phyloP scores from a whole-genome alignment of 2,113 vertebrate genomes.

The Benitochromis conjunctus region DNA sequence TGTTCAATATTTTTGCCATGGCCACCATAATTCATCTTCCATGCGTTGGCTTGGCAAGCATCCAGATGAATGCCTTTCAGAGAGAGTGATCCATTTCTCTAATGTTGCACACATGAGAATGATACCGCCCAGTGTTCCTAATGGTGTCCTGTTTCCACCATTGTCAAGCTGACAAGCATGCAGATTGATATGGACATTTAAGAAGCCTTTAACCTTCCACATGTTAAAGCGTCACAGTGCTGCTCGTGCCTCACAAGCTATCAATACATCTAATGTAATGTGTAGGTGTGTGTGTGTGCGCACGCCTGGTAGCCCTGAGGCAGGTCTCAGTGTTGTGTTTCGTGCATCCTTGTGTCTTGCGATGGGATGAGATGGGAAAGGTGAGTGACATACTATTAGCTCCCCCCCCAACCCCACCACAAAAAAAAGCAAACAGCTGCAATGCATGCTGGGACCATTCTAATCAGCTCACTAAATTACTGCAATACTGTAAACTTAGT shows the following conservation, averaged over 20 bases:
- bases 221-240: conserved; percentile 51
- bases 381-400: not conserved
- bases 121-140: conserved; percentile 34
- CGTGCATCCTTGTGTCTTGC: conserved; percentile 11
- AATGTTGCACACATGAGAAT: conserved; percentile 60
- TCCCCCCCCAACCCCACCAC: not conserved
- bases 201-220: conserved; percentile 63
- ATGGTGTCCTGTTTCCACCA: conserved; percentile 67
- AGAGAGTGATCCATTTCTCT: conserved; percentile 61
- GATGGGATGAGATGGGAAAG: not conserved
- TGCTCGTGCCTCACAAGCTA: conserved; percentile 31
- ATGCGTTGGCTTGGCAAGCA: not conserved
- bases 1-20: not conserved
- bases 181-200: conserved; percentile 78
- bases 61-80: conserved; percentile 46
- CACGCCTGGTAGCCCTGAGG: conserved; percentile 12
- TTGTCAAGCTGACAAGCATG: conserved; percentile 67
- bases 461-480: not conserved
- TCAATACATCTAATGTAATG: conserved; percentile 32
- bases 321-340: conserved; percentile 49
- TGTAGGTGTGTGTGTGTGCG: not conserved
- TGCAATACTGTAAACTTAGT: not conserved
- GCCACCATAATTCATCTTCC: not conserved
- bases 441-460: not conserved
- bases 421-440: conserved; percentile 18